Base-by-base conservation (phyloP, 2,113 vertebrate genomes). In the Odontophorus gujanensis region DNA sequence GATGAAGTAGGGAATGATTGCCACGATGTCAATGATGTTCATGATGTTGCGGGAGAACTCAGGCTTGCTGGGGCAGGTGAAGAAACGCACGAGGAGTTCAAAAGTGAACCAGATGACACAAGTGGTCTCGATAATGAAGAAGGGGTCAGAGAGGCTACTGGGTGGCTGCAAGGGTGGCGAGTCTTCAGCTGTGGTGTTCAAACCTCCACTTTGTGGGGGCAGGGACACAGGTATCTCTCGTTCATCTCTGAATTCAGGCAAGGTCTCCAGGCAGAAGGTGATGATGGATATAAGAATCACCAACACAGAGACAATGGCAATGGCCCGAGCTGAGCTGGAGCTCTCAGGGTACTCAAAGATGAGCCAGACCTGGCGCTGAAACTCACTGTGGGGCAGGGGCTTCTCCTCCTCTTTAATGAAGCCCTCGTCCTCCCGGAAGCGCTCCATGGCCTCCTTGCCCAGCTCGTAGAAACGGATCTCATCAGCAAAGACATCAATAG, bases 91-190 rank as follows among this genome's bases (percentile, higher is more conserved):
- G 0, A 99, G 96, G 21, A 99, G 98, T 95, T 99, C 99, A 40
- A 99, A 99, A n/a, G 99, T 99, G 98, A 99, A 99, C 99, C 99
- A 99, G 86, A 99, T 98, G 87, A 99, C 99, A 1, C 99, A 99
- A 4, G 99, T 99, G 89, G 99, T 99, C 98, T 99, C 99, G 1
- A 99, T 98, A 62, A 99, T 98, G 96, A 99, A 99, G 97, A 99
- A 99, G 13, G 99, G 99, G 95, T 99, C 99, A 0, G 97, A 97
- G 75, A 99, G 98, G 89, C 98, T 98, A 38, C 98, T 97, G 18
- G 98, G 98, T 3, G 98, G 91, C 6, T 98, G 98, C 14, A 97
- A 80, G 18, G 96, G 96, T 3, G 98, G 96, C 10, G 98, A 96
- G 51, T 82, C 89, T 25, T 97, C 40, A 0, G 58, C 12, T 0